Conservation (phyloP, 2,797 vertebrate species). For the Cheirogaleus major region DNA sequence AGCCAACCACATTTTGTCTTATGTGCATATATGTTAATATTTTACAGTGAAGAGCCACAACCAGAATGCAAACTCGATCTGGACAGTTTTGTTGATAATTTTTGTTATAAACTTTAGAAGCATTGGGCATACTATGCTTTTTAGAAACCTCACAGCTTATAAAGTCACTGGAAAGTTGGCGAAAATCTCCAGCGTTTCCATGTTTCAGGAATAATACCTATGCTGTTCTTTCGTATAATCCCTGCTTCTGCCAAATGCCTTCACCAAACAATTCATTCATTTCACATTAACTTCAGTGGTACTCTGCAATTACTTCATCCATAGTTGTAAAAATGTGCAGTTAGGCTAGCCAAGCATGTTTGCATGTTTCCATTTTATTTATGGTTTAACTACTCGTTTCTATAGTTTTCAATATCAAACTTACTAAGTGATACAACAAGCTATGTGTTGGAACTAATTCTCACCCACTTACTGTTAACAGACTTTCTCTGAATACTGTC, state of each 20-base stretch:
- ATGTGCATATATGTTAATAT: neutral
- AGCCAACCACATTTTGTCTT: neutral
- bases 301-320: slow-evolving; percentile 12
- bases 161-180: slow-evolving; percentile 72
- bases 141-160: slow-evolving; percentile 68
- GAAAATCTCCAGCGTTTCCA: slow-evolving; percentile 34
- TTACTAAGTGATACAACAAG: neutral
- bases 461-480: neutral
- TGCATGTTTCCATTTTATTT: slow-evolving; percentile 33
- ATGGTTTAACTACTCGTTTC: neutral
- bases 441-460: neutral
- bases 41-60: slow-evolving; percentile 23
- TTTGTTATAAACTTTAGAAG: slow-evolving; percentile 72
- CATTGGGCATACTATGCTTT: slow-evolving; percentile 45
- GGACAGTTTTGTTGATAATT: slow-evolving; percentile 20
- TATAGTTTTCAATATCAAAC: neutral
- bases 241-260: slow-evolving; percentile 56
- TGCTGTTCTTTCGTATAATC: slow-evolving; percentile 35
- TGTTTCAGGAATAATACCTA: slow-evolving; percentile 61
- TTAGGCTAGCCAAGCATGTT: neutral
- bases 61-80: slow-evolving; percentile 34
- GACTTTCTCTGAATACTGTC: neutral
- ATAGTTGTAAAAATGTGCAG: slow-evolving; percentile 43
- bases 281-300: slow-evolving; percentile 60
- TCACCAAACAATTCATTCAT: slow-evolving; percentile 64